These are phyloP conservation scores for Drosophila ustulata DNA, from an alignment of 2,888 invertebrate species.

Conservation along the genomic window DNA sequence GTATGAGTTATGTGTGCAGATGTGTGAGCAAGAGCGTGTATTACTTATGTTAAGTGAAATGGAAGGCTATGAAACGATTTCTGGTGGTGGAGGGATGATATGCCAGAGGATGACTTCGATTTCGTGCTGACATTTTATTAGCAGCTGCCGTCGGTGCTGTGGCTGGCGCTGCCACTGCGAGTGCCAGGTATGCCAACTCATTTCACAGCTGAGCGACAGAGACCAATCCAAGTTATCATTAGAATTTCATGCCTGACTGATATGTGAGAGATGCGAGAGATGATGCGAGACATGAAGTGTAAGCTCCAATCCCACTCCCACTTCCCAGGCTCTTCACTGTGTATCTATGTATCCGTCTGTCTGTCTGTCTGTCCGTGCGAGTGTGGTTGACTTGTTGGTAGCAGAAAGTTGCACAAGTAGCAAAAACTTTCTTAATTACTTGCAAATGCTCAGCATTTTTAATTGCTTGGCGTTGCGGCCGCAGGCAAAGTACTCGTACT, in stretches of 20 bases:
- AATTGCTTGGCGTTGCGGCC: constrained; percentile 34
- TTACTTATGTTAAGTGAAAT: constrained; percentile 65
- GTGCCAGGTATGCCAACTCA: constrained; percentile 45
- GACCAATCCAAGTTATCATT: constrained; percentile 46
- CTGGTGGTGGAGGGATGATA: background rate
- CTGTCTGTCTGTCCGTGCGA: background rate
- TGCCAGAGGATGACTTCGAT: constrained; percentile 40
- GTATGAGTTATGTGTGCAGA: constrained; percentile 16
- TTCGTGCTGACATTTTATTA: constrained; percentile 63
- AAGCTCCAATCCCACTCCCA: constrained; percentile 6
- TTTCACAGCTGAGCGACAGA: constrained; percentile 61
- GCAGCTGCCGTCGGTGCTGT: constrained; percentile 29
- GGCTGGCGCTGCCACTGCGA: background rate
- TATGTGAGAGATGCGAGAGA: constrained; percentile 22
- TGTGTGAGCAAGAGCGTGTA: constrained; percentile 5
- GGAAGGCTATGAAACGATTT: constrained; percentile 64
- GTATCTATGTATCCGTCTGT: background rate
- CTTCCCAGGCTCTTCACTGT: background rate
- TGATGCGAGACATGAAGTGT: constrained; percentile 23
- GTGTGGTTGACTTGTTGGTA: constrained; percentile 5
- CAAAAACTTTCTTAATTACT: constrained; percentile 45
- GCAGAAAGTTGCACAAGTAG: constrained; percentile 10
- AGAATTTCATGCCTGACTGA: constrained; percentile 51
- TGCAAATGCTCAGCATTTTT: constrained; percentile 14
- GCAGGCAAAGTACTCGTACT: background rate